Evolutionary conservation across 2,797 vertebrate species (phyloP), one percentile per base, ranked within the genome.

Genomic region (Microctenopoma stevenorrisi): DNA sequence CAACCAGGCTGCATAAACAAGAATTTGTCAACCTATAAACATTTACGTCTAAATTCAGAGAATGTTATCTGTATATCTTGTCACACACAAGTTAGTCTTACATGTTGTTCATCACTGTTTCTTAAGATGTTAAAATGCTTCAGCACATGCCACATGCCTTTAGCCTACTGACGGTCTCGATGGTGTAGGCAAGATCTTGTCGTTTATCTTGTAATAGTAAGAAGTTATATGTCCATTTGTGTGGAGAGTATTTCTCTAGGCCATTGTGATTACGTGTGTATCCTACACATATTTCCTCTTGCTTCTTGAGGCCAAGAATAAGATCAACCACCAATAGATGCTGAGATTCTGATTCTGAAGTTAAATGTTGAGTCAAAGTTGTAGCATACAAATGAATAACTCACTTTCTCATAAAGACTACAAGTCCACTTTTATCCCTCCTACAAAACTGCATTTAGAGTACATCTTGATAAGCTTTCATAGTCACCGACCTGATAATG

Each of bases 71-170:
- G 18, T 48, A 33, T 72, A 43, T 59, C 10, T 63, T 50, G 59
- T 7, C 47, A 56, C 37, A 22, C 22, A 48, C 25, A 44, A 52
- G 48, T 10, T 42, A 18, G 35, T 1, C 15, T 53, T 26, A 9
- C 43, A 35, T 22, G 35, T 42, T 12, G 30, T n/a, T 8, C 25
- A 51, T 43, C 52, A n/a, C 5, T 37, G 37, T 33, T 48, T 71
- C 69, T 49, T 25, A 47, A 74, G 72, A 80, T 63, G 82, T 83
- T 79, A 28, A 81, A 62, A 73, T 78, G 67, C 51, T 87, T 13
- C 47, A 48, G 28, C 46, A 58, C 44, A 67, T 51, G 47, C 30
- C 22, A 54, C 25, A 43, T 68, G 9, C 33, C 60, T 70, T 66
- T 14, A 38, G 46, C 33, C 18, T 61, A 1, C 37, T 44, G 7